These are phyloP conservation scores for Heliornis fulica DNA, from an alignment of 2,113 vertebrate species.

Conservation along the genomic window DNA sequence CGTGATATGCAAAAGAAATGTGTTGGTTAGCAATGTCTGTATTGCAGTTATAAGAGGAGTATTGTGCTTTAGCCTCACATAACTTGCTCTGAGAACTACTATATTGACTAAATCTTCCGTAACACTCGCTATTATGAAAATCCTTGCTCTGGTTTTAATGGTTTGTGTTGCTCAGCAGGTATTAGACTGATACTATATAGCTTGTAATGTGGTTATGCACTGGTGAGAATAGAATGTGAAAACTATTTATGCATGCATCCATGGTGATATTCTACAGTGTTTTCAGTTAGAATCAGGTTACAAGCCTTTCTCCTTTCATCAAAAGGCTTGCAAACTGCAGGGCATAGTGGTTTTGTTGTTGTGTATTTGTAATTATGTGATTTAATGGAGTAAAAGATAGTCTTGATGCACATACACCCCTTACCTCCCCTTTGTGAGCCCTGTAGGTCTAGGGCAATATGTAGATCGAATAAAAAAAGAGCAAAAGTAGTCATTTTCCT, in stretches of 20 bases:
- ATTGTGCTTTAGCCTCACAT: not conserved
- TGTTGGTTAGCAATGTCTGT: not conserved
- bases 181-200: not conserved
- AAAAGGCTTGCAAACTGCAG: not conserved
- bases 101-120: not conserved
- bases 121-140: not conserved
- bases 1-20: not conserved
- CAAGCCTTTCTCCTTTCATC: not conserved
- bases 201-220: not conserved
- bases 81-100: not conserved
- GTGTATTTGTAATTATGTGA: not conserved
- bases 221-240: not conserved
- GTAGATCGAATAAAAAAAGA: not conserved
- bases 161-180: not conserved
- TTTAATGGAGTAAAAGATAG: not conserved
- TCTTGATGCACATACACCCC: not conserved
- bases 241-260: not conserved
- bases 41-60: not conserved
- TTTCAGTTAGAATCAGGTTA: not conserved
- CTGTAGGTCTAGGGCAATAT: not conserved
- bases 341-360: not conserved
- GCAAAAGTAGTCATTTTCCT: not conserved
- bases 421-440: not conserved
- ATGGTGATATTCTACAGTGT: not conserved
- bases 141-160: not conserved